Evolutionary conservation across 92 coral and sea anemone species (phyloP).

Genomic region (Muricea muricata): DNA sequence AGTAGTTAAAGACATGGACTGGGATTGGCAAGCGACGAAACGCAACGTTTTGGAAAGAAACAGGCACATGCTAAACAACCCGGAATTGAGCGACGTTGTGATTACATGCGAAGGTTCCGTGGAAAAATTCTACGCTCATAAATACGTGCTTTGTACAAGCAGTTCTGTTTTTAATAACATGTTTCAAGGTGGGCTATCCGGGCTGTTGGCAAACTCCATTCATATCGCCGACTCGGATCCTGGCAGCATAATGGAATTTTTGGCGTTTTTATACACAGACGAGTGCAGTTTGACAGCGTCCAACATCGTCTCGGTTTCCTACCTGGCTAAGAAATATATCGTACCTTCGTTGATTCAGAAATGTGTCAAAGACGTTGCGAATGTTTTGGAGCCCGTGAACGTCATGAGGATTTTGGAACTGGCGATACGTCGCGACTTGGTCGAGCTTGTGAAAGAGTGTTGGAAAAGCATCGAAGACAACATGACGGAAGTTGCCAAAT

Average conservation of each 20-base stretch:
- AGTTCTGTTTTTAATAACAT: neutral
- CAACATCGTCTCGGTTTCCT: neutral
- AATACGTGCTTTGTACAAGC: neutral
- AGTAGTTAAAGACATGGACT: neutral
- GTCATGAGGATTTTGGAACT: neutral
- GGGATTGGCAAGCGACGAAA: constrained; percentile 25
- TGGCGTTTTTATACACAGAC: neutral
- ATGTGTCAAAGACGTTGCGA: neutral
- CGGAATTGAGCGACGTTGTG: neutral
- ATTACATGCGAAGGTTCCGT: neutral
- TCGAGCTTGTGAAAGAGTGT: neutral
- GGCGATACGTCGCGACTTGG: neutral
- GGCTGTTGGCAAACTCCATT: neutral
- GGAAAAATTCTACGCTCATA: neutral
- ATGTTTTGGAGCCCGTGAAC: neutral
- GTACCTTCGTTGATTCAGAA: neutral
- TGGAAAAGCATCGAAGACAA: neutral
- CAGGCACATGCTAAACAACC: neutral
- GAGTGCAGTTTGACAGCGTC: neutral
- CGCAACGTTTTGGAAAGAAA: neutral
- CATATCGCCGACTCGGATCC: neutral
- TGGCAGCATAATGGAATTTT: neutral
- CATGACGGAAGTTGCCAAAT: neutral
- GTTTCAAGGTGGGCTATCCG: neutral
- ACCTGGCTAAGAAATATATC: neutral